These are phyloP conservation scores for Eulemur coronatus DNA, from an alignment of 2,797 vertebrate species.

Conservation along the genomic window DNA sequence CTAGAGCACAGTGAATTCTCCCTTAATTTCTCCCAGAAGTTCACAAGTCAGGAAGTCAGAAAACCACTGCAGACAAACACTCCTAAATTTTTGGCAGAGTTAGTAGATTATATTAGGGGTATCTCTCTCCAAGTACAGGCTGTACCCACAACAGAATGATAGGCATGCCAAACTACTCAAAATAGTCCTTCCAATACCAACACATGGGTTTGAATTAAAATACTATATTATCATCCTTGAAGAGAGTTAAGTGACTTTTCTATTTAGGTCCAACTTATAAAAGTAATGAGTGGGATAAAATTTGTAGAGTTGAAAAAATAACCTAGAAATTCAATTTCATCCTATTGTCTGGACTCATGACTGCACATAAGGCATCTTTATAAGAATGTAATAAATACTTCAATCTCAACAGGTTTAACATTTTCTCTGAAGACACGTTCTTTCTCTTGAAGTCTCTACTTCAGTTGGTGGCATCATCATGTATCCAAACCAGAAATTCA, in stretches of 20 bases:
- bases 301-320: not conserved
- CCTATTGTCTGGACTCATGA: not conserved
- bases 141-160: conserved; percentile 61
- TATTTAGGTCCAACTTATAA: not conserved
- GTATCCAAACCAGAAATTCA: not conserved
- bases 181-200: conserved; percentile 60
- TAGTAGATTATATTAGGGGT: conserved; percentile 53
- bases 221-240: conserved; percentile 39
- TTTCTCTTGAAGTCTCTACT: not conserved
- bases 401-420: not conserved
- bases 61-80: conserved; percentile 61
- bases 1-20: not conserved
- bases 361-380: not conserved
- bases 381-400: not conserved
- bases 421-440: not conserved
- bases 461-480: not conserved
- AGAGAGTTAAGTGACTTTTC: conserved; percentile 16
- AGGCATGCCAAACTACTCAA: conserved; percentile 35
- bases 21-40: conserved; percentile 69
- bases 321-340: conserved; percentile 15
- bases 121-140: conserved; percentile 65
- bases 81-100: conserved; percentile 54
- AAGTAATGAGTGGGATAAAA: conserved; percentile 27
- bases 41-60: conserved; percentile 60
- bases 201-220: conserved; percentile 27